A percentile compares a stretch with the other conserved stretches of the same genome.
These are phyloP conservation scores for Drosophila tropicalis DNA, from an alignment of 1,140 invertebrate species.

Conservation along the genomic window DNA sequence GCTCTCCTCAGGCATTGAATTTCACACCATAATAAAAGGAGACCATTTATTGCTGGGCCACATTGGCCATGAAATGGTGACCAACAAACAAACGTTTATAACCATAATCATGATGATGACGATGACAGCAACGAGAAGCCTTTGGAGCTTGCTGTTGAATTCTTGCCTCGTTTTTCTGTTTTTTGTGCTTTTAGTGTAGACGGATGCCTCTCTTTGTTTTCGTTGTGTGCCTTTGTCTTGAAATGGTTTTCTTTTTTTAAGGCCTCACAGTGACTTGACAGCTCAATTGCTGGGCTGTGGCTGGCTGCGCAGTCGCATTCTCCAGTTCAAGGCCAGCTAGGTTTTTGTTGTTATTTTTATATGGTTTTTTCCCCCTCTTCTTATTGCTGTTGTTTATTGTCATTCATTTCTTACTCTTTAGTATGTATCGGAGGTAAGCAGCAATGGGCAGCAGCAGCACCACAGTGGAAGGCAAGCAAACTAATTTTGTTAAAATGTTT, in stretches of 20 bases:
- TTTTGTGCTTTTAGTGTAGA: neutral
- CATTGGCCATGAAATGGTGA: neutral
- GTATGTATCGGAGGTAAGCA: constrained; percentile 4
- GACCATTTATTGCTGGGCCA: neutral
- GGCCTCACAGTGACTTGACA: constrained; percentile 42
- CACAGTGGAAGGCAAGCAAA: constrained; percentile 28
- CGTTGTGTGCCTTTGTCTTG: neutral
- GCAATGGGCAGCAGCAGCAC: neutral
- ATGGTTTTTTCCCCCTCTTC: neutral
- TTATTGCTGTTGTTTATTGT: constrained; percentile 4
- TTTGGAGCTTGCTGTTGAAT: constrained; percentile 9
- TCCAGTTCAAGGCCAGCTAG: constrained; percentile 47
- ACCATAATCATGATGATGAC: constrained; percentile 3
- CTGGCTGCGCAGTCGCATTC: constrained; percentile 46
- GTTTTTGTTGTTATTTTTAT: constrained; percentile 20
- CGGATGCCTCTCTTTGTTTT: constrained; percentile 7
- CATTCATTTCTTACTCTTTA: constrained; percentile 5
- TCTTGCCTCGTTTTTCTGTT: neutral
- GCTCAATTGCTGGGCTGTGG: constrained; percentile 42
- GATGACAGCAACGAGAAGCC: constrained; percentile 18
- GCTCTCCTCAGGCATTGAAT: constrained; percentile 27
- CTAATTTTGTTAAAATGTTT: constrained; percentile 70
- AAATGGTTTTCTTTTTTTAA: constrained; percentile 20
- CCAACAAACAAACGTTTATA: constrained; percentile 4
- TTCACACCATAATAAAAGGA: constrained; percentile 44